Percentiles rank a stretch among this genome's conserved stretches.
phyloP scores from a whole-genome alignment of 1,140 invertebrate species.

The Drosophila kikkawai region DNA sequence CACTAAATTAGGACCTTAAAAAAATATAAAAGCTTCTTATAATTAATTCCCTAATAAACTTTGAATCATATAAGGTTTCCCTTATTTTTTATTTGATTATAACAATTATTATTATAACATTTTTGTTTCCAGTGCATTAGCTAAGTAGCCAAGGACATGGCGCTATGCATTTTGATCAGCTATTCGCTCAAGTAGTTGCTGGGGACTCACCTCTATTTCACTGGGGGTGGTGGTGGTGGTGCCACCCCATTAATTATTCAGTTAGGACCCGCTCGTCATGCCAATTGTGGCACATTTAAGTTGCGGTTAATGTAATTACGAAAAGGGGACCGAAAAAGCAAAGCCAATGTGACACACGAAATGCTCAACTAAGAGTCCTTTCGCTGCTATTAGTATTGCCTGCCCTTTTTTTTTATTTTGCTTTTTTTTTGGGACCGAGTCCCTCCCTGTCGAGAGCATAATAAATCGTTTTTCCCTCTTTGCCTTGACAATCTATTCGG shows the following conservation, averaged over 20 bases:
- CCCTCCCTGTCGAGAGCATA: slow-evolving; percentile 48
- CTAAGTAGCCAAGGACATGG: slow-evolving; percentile 30
- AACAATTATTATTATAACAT: too few relatives aligned
- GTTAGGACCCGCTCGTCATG: slow-evolving; percentile 59
- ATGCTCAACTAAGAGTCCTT: slow-evolving; percentile 44
- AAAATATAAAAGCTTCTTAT: neutral
- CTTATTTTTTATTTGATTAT: too few relatives aligned
- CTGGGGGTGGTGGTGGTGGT: slow-evolving; percentile 3
- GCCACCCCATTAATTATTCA: slow-evolving; percentile 73
- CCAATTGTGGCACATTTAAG: slow-evolving; percentile 66
- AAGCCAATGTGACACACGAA: slow-evolving; percentile 56
- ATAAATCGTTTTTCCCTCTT: slow-evolving; percentile 59
- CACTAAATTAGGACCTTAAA: neutral
- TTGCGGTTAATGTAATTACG: slow-evolving; percentile 70
- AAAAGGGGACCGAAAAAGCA: slow-evolving; percentile 50
- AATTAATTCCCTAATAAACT: neutral
- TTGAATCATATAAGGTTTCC: neutral
- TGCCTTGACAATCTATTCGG: slow-evolving; percentile 39
- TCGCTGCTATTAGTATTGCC: slow-evolving; percentile 53
- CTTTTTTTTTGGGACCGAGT: slow-evolving; percentile 5
- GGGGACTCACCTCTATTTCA: slow-evolving; percentile 33
- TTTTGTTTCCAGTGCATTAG: slow-evolving; percentile 15
- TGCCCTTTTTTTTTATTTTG: slow-evolving; percentile 16
- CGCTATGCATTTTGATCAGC: slow-evolving; percentile 71
- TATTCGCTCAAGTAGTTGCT: slow-evolving; percentile 59